Evolutionary conservation across 2,113 vertebrate genomes (phyloP), one percentile per base, ranked within the genome.

Genomic region (Poeciliopsis prolifica): DNA sequence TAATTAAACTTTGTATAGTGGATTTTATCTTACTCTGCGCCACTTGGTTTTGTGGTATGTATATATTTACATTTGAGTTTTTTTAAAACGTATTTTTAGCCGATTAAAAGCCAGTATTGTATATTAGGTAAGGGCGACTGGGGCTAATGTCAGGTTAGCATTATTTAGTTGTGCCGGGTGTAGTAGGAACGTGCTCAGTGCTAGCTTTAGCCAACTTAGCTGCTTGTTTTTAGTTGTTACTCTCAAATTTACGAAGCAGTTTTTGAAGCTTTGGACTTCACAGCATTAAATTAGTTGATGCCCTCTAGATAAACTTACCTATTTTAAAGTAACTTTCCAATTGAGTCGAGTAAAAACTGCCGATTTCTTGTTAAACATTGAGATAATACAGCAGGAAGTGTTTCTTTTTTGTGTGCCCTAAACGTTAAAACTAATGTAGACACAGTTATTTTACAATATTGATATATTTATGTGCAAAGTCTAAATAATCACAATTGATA

Each of bases 1-100:
- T 63, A n/a, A 42, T 40, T 63, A 74, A 54, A 17, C 22, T 19
- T 26, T 40, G 26, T 12, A 24, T 71, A 51, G 48, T 65, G 14
- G 13, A 15, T 77, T 70, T 62, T 30, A 31, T 22, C 3, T 5
- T 1, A 58, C 58, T 64, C 19, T 14, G 70, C 65, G 29, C 40
- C 58, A 24, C 71, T 62, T 69, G 35, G 28, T 42, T 84, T n/a
- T n/a, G 68, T 67, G 91, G 91, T 93, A 89, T 5, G 91, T 88
- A 75, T 72, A 19, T 3, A 10, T 8, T 19, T 4, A 29, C 4
- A 26, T 30, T 40, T 60, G 2, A 0, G 5, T 61, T 75, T 4
- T 35, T 63, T 70, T 0, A 3, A 11, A 74, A 44, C 0, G 19
- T 10, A 3, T 40, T 42, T n/a, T 54, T 61, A 28, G 2, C 1